A percentile compares a stretch with the other conserved stretches of the same genome.
Conservation (phyloP, 2,888 invertebrate genomes). For the Sacculina carcini region DNA sequence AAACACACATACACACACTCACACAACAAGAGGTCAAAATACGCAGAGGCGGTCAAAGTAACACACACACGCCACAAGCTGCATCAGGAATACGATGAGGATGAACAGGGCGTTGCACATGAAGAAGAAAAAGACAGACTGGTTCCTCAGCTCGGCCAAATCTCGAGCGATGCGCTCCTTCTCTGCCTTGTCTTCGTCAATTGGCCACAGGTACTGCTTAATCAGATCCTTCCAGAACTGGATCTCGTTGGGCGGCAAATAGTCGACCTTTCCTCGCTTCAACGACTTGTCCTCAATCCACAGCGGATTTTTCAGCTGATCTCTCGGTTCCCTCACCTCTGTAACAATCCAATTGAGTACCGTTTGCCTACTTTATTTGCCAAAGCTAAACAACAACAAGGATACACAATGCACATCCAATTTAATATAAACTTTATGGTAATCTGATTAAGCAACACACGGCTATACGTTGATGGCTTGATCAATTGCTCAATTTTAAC, state of each 20-base stretch:
- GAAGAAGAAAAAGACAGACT: slow-evolving; percentile 23
- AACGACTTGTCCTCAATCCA: slow-evolving; percentile 80
- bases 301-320: slow-evolving; percentile 67
- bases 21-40: too few species aligned
- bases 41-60: too few species aligned
- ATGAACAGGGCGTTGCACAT: slow-evolving; percentile 30
- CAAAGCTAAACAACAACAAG: too few species aligned
- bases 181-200: slow-evolving; percentile 70
- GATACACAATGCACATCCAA: too few species aligned
- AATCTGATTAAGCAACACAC: too few species aligned
- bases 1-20: too few species aligned
- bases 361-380: too few species aligned
- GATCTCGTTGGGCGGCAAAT: slow-evolving; percentile 53
- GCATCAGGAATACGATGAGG: slow-evolving; percentile 26
- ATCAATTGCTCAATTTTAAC: too few species aligned
- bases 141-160: slow-evolving; percentile 24
- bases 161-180: slow-evolving; percentile 29
- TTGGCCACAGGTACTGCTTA: slow-evolving; percentile 76
- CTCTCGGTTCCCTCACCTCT: slow-evolving; percentile 31
- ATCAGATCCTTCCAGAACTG: slow-evolving; percentile 84
- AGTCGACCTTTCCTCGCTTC: slow-evolving; percentile 69
- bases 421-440: too few species aligned
- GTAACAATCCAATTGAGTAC: too few species aligned
- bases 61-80: too few species aligned
- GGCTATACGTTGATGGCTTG: too few species aligned